Conservation (phyloP, 1,140 invertebrate genomes). For the Cydia strobilella region DNA sequence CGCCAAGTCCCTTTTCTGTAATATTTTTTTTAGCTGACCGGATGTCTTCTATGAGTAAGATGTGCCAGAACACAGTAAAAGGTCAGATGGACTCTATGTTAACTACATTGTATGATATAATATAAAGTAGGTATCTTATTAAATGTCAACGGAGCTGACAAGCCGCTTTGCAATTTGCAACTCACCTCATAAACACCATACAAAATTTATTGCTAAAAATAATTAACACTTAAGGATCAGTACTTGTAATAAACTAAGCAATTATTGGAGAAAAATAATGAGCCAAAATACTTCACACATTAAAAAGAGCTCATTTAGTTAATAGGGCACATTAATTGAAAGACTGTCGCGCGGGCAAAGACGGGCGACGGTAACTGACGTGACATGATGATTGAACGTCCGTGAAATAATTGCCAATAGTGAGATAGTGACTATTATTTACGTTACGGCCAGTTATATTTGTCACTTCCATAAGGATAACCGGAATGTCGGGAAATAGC, state of each 20-base stretch:
- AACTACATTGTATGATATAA: not conserved
- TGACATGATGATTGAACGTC: conserved; percentile 10
- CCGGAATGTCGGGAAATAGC: not conserved
- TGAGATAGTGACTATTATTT: not conserved
- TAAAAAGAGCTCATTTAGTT: conserved; percentile 17
- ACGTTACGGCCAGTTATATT: not conserved
- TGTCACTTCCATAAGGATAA: not conserved
- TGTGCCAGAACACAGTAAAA: not conserved
- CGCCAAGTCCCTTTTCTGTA: not conserved
- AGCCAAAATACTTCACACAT: conserved; percentile 23
- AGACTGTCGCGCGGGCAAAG: not conserved
- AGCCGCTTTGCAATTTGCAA: conserved; percentile 8
- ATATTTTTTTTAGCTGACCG: not conserved
- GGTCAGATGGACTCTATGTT: conserved; percentile 2
- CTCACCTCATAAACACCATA: not conserved
- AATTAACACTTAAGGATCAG: not conserved
- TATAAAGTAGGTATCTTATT: conserved; percentile 3
- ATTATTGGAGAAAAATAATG: not conserved
- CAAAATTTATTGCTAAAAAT: not conserved
- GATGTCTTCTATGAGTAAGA: not conserved
- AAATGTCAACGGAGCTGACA: not conserved
- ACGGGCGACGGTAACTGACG: not conserved
- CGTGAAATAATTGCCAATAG: conserved; percentile 3
- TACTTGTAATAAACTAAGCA: not conserved
- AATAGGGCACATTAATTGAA: conserved; percentile 11